phyloP scores from a whole-genome alignment of 2,113 vertebrate species.

The Ictalurus punctatus region DNA sequence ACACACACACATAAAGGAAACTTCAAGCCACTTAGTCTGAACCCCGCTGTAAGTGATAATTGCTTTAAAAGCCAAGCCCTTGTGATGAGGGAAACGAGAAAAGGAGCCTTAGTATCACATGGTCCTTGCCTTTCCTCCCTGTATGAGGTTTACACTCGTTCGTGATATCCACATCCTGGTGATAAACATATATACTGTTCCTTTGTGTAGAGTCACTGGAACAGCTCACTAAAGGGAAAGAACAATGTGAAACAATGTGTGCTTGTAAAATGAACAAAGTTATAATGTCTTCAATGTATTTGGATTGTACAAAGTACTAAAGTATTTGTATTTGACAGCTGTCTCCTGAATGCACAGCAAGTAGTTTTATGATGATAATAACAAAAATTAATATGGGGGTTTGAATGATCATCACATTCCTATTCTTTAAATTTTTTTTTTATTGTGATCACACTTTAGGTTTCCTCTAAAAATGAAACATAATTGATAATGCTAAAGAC shows the following conservation, averaged over 20 bases:
- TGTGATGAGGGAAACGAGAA: conserved; percentile 1
- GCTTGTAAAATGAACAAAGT: background rate
- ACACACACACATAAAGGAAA: background rate
- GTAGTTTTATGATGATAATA: background rate
- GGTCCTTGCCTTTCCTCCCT: conserved; percentile 78
- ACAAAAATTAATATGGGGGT: background rate
- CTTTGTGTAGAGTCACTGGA: conserved; percentile 65
- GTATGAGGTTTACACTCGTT: conserved; percentile 70
- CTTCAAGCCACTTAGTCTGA: background rate
- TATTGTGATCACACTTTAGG: background rate
- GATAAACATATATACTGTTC: conserved; percentile 79
- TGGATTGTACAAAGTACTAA: background rate
- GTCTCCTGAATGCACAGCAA: background rate
- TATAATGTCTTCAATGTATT: background rate
- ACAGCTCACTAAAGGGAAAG: conserved; percentile 73
- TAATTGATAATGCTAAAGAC: background rate
- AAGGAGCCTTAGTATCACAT: conserved; percentile 58
- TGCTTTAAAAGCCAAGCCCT: conserved; percentile 28
- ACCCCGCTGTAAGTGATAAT: background rate
- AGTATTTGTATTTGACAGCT: background rate
- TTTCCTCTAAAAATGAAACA: background rate
- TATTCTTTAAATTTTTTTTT: background rate
- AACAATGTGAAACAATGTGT: conserved; percentile 57
- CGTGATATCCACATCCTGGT: conserved; percentile 83
- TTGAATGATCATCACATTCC: background rate